Percentiles rank a stretch among this genome's conserved stretches.
These are phyloP conservation scores for Xenops minutus DNA, from an alignment of 2,797 vertebrate species.

Conservation along the genomic window DNA sequence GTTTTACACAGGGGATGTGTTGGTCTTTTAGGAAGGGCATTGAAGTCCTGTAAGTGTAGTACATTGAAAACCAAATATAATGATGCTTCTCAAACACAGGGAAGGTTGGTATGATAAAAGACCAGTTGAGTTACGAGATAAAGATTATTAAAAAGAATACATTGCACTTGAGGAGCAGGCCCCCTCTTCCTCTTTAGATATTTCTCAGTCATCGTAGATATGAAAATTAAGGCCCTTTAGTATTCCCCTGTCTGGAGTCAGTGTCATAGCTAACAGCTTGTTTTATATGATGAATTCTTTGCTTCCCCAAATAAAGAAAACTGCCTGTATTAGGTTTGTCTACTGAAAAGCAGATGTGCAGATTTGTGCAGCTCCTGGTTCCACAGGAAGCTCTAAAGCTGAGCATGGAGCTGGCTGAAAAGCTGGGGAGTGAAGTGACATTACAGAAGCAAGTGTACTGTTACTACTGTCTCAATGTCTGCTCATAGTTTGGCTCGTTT, in stretches of 20 bases:
- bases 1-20: neutral
- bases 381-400: neutral
- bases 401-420: neutral
- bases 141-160: neutral
- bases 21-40: neutral
- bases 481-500: neutral
- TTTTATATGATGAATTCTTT: neutral
- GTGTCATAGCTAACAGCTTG: neutral
- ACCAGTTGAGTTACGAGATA: neutral
- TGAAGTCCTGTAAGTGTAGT: neutral
- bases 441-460: neutral
- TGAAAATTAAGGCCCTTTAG: neutral
- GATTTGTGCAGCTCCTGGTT: neutral
- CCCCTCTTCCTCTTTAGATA: neutral
- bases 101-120: neutral
- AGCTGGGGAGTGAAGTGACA: neutral
- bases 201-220: neutral
- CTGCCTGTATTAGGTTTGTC: neutral
- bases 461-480: fast-evolving
- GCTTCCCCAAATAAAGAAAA: neutral
- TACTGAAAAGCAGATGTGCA: neutral
- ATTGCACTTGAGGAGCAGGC: neutral
- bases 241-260: neutral
- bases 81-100: neutral
- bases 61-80: neutral